Percentiles rank a stretch among this genome's conserved stretches.
Evolutionary conservation across 1,140 invertebrate genomes (phyloP).

Genomic region (Penaeus japonicus): DNA sequence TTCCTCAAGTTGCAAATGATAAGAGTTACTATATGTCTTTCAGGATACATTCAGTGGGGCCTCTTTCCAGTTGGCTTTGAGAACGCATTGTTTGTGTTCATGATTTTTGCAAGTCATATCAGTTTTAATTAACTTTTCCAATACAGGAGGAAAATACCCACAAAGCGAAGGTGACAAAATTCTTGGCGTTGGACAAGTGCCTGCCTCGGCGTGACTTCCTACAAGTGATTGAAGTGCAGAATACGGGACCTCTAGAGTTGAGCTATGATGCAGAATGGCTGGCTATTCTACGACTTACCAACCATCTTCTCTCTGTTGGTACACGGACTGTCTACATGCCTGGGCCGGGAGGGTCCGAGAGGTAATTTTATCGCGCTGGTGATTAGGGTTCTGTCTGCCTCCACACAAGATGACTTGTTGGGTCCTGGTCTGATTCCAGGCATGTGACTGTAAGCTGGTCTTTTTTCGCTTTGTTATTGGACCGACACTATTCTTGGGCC

Average conservation of each 20-base stretch:
- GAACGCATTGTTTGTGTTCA: neutral
- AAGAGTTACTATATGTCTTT: too few species aligned
- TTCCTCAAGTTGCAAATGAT: too few species aligned
- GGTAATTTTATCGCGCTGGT: constrained; percentile 64
- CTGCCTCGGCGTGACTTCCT: constrained; percentile 70
- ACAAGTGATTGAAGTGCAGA: constrained; percentile 64
- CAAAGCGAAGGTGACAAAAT: constrained; percentile 75
- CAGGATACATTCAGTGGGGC: too few species aligned
- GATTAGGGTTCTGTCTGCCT: neutral
- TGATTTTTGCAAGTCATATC: neutral
- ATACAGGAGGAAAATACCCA: constrained; percentile 40
- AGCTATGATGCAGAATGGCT: constrained; percentile 95
- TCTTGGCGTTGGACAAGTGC: constrained; percentile 96
- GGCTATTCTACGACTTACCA: constrained; percentile 83
- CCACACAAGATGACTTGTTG: neutral
- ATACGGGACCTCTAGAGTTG: constrained; percentile 67
- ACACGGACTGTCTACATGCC: constrained; percentile 79
- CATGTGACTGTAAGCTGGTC: neutral
- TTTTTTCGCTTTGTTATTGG: too few species aligned
- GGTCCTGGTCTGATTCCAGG: neutral
- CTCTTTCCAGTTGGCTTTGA: too few species aligned
- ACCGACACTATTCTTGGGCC: too few species aligned
- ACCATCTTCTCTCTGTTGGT: constrained; percentile 84
- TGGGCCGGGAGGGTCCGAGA: constrained; percentile 73
- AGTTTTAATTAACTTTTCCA: constrained; percentile 36